These are phyloP conservation scores for Apus apus DNA, from an alignment of 2,113 vertebrate species.

Conservation along the genomic window DNA sequence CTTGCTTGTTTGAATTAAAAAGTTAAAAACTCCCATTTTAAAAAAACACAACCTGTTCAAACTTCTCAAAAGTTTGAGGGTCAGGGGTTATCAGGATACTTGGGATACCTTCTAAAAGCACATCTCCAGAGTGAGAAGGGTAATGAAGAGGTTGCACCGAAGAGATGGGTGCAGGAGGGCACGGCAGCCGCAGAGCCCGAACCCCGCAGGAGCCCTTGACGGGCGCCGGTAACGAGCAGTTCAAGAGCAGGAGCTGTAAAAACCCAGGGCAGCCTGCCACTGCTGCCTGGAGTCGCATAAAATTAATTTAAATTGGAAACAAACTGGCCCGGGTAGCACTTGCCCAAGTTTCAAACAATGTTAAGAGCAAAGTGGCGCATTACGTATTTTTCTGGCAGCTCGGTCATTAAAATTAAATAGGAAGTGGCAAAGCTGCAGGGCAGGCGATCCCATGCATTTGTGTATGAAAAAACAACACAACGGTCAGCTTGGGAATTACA, in stretches of 20 bases:
- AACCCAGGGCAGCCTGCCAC: conserved; percentile 38
- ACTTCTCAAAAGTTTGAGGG: not conserved
- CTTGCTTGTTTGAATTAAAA: not conserved
- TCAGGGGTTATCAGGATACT: not conserved
- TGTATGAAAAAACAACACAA: not conserved
- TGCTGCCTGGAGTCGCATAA: conserved; percentile 59
- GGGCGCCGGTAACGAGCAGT: not conserved
- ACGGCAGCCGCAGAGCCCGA: accelerated
- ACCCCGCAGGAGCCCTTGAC: not conserved
- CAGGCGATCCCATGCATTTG: not conserved
- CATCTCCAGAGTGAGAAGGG: accelerated
- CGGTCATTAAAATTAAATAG: conserved; percentile 50
- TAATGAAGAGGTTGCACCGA: not conserved
- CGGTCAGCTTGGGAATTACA: conserved; percentile 6
- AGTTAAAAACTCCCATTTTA: not conserved
- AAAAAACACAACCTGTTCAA: not conserved
- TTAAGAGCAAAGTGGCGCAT: not conserved
- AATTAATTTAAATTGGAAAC: conserved; percentile 68
- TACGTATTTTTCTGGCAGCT: conserved; percentile 10
- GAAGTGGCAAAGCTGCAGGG: conserved; percentile 52
- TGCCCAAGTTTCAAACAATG: not conserved
- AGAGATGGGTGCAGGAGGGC: not conserved
- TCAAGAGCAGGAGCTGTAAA: conserved; percentile 31
- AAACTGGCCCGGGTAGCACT: conserved; percentile 28
- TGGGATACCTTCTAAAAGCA: not conserved